Base-by-base conservation (phyloP, 1,140 invertebrate genomes). In the Helicoverpa zea region DNA sequence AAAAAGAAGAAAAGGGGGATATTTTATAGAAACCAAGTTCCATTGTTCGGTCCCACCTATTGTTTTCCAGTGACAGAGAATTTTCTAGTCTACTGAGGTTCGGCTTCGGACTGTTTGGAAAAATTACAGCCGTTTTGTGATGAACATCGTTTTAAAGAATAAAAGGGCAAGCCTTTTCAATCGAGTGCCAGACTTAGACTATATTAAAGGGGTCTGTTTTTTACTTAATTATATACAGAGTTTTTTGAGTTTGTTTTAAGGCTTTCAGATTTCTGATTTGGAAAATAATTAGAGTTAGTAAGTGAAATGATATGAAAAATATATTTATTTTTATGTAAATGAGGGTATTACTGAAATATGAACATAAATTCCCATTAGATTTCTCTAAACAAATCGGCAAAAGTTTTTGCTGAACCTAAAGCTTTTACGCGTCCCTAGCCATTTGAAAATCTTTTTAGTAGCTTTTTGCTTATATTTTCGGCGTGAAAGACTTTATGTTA, bases 11-110 rank as follows among this genome's bases (percentile, higher is more conserved):
- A 43, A 23, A 64, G 43, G 49, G 51, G 64, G 64, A 58, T 70
- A 79, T 70, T 68, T 77, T 70, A 70, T 70, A 68, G 52, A 54
- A 59, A 43, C 23, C 49, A n/a, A 23, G 52, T 12, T 23, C 51
- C 14, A 70, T 79, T 79, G 76, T 79, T 47, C 16, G 16, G 4
- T 9, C 10, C 14, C 63, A 52, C 74, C 74, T 49, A 79, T 70
- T 79, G 76, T 79, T 70, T 79, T 59, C 12, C 63, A 59, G 70
- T 68, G 76, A 47, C 63, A 29, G 63, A 58, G 76, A 59, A 78
- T 79, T 79, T 79, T 79, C 64, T 70, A 79, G 64, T 79, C 76
- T 68, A 54, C 63, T 35, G 61, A 52, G 47, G 29, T 16, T 59
- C 47, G 74, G 43, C 49, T 13, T 35, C 29, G 74, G 4, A n/a